A percentile compares a stretch with the other conserved stretches of the same genome.
Conservation (phyloP, 2,888 invertebrate genomes). For the Folsomia manolachei region DNA sequence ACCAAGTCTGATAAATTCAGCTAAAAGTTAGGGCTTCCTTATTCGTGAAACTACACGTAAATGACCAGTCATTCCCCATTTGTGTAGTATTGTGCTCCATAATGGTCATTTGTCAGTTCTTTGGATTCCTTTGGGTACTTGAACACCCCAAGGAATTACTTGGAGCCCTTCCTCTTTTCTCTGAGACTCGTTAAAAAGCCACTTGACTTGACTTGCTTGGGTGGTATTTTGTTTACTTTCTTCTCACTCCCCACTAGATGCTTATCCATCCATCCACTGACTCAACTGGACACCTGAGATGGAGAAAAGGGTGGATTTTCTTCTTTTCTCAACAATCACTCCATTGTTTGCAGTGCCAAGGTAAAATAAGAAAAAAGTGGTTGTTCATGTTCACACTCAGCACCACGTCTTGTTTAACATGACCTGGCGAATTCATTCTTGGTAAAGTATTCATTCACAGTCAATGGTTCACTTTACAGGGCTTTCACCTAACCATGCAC, state of each 20-base stretch:
- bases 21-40: no score
- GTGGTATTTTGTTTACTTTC: constrained; percentile 20
- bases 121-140: constrained; percentile 11
- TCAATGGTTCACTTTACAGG: not conserved
- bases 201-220: constrained; percentile 15
- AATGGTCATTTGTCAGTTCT: constrained; percentile 10
- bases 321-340: not conserved
- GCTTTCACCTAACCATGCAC: no score
- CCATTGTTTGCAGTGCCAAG: not conserved
- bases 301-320: not conserved
- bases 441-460: no score
- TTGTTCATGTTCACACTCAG: not conserved
- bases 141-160: not conserved
- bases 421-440: not conserved
- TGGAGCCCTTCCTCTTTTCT: not conserved
- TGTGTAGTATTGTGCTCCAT: not conserved
- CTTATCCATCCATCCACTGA: not conserved
- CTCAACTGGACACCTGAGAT: not conserved
- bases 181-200: constrained; percentile 12
- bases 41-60: not conserved
- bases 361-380: not conserved
- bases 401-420: not conserved
- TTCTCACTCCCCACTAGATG: not conserved
- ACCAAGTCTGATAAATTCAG: constrained; percentile 25
- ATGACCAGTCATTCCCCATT: not conserved